Percentiles rank a stretch among this genome's conserved stretches.
These are phyloP conservation scores for Drosophila takahashii DNA, from an alignment of 1,140 invertebrate genomes.

Conservation along the genomic window DNA sequence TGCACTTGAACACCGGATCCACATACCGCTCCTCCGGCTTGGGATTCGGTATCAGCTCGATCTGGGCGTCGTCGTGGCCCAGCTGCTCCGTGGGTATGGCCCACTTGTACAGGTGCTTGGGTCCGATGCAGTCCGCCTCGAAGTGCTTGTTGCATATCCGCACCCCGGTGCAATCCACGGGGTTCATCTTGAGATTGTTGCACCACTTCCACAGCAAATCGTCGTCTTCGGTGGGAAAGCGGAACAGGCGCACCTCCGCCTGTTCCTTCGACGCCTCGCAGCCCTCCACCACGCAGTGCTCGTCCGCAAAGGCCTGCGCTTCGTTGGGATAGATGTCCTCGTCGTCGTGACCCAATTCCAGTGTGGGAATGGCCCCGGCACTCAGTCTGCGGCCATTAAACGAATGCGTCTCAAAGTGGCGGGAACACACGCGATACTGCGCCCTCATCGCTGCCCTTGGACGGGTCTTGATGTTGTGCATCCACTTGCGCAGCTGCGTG, in stretches of 20 bases:
- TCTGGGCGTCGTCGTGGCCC: conserved; percentile 68
- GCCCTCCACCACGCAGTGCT: conserved; percentile 68
- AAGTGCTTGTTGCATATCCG: conserved; percentile 80
- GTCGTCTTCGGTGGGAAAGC: conserved; percentile 77
- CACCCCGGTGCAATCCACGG: conserved; percentile 69
- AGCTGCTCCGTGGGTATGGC: conserved; percentile 66
- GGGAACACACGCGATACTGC: conserved; percentile 72
- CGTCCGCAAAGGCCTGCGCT: conserved; percentile 71
- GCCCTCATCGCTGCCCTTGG: conserved; percentile 49
- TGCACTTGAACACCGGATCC: conserved; percentile 75
- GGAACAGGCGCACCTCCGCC: conserved; percentile 72
- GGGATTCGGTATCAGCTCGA: conserved; percentile 70
- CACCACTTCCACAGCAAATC: conserved; percentile 81
- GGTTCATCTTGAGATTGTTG: conserved; percentile 80
- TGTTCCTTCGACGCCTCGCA: conserved; percentile 67
- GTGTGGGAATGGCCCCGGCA: conserved; percentile 72
- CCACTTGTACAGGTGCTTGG: conserved; percentile 75
- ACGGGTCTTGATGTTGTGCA: conserved; percentile 71
- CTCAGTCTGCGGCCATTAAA: conserved; percentile 70
- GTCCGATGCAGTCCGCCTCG: conserved; percentile 69
- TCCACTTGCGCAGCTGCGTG: conserved; percentile 73
- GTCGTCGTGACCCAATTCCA: conserved; percentile 72
- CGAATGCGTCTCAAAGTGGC: conserved; percentile 76
- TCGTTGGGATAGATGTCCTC: conserved; percentile 78
- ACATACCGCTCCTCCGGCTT: conserved; percentile 68